Base-by-base conservation (phyloP, 2,888 invertebrate genomes). In the Lithophane socia region DNA sequence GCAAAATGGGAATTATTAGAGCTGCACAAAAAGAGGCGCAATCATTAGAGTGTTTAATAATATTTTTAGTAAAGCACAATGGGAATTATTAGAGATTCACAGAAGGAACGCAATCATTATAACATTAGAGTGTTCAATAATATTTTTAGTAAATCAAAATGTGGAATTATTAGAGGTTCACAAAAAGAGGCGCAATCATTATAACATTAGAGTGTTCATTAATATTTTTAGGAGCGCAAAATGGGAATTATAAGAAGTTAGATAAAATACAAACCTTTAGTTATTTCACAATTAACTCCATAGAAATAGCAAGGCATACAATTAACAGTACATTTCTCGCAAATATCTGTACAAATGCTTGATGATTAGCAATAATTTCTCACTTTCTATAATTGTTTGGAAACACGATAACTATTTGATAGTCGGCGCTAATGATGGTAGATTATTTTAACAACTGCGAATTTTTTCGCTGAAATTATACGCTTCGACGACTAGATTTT, bases 351-450 rank as follows among this genome's bases (percentile, higher is more conserved):
- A 60, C n/a, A 49, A 67, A 44, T 56, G 7, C 61, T 56, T 79
- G 63, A 79, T 81, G 47, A 77, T 68, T 63, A 37, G 52, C 60
- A 58, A 65, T 16, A 64, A 77, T 75, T 74, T 72, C 18, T 42
- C 83, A 88, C 88, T 88, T 86, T 87, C 88, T 76, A 72, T 85
- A 86, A 85, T 89, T 82, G 85, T 78, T 68, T 75, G 24, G 12
- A 79, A 79, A 79, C 83, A 87, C 75, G 80, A 63, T 49, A 67
- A 76, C 47, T n/a, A 83, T 84, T 77, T 52, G 61, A 76, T 67
- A 44, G 49, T 66, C 8, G 2, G 68, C 16, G 58, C 61, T 84
- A 85, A 82, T 60, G 63, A 75, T 69, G 63, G 73, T 18, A 16
- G 52, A 68, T 61, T 74, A 75, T 82, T 79, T 77, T 77, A 77